Evolutionary conservation across 2,888 invertebrate species (phyloP).

Genomic region (Megalurothrips usitatus): DNA sequence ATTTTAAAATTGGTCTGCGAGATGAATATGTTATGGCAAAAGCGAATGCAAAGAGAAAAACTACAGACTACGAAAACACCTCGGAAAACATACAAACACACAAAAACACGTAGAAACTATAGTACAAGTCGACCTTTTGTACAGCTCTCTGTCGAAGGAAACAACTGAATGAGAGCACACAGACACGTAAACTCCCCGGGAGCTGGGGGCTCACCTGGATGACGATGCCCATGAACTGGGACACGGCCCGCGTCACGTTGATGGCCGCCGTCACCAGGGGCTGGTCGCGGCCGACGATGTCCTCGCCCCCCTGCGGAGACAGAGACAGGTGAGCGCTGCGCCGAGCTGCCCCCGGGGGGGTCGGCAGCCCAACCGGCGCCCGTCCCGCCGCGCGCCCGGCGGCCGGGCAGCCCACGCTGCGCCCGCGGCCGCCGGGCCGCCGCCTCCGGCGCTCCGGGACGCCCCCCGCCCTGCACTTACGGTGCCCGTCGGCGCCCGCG

Average conservation of each 20-base stretch:
- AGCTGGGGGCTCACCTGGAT: conserved; percentile 64
- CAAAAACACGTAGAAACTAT: too few species aligned
- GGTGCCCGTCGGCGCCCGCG: not conserved
- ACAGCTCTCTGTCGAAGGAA: too few species aligned
- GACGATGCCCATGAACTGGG: conserved; percentile 71
- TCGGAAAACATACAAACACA: too few species aligned
- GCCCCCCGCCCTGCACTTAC: not conserved
- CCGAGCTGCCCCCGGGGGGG: too few species aligned
- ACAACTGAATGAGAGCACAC: too few species aligned
- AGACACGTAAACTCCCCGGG: too few species aligned
- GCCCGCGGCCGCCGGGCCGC: not conserved
- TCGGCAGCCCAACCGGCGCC: not conserved
- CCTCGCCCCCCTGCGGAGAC: not conserved
- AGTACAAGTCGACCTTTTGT: too few species aligned
- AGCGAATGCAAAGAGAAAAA: too few species aligned
- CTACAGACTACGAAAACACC: too few species aligned
- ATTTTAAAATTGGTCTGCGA: too few species aligned
- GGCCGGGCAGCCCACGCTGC: not conserved
- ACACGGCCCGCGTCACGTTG: conserved; percentile 71
- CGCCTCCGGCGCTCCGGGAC: not conserved
- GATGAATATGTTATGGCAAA: too few species aligned
- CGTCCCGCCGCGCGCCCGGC: not conserved
- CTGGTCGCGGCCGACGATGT: not conserved
- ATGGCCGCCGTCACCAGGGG: conserved; percentile 64
- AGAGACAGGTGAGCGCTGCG: not conserved